Conservation (phyloP, 2,113 vertebrate species). For the Capra hircus region DNA sequence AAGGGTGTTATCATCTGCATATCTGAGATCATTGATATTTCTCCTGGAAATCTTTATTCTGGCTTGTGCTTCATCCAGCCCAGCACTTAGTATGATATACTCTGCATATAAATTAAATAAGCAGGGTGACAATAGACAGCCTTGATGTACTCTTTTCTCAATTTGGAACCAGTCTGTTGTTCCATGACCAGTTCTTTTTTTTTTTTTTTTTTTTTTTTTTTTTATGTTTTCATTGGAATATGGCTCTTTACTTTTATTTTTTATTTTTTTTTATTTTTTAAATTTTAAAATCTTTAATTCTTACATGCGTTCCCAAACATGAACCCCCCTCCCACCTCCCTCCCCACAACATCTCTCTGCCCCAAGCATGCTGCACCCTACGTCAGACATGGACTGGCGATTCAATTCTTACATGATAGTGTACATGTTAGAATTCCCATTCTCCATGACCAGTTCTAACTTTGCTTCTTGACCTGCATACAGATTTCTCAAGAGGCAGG, state of each 20-base stretch:
- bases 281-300: too few species aligned
- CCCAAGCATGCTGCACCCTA: too few species aligned
- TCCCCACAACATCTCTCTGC: too few species aligned
- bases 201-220: too few species aligned
- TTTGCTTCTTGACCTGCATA: not conserved
- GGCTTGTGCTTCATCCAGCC: not conserved
- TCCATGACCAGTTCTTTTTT: not conserved
- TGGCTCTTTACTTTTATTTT: too few species aligned
- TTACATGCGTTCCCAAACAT: too few species aligned
- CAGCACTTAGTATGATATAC: not conserved
- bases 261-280: too few species aligned
- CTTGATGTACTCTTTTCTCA: not conserved
- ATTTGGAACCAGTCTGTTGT: not conserved
- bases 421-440: too few species aligned
- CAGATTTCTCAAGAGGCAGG: not conserved
- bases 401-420: too few species aligned
- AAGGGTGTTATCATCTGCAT: not conserved
- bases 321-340: too few species aligned
- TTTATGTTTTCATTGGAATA: too few species aligned
- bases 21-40: not conserved
- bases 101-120: not conserved
- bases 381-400: too few species aligned
- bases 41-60: not conserved
- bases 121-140: not conserved
- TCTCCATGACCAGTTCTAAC: not conserved